Evolutionary conservation across 2,888 invertebrate genomes (phyloP), one percentile per base, ranked within the genome.

Genomic region (Mythimna vitellina): DNA sequence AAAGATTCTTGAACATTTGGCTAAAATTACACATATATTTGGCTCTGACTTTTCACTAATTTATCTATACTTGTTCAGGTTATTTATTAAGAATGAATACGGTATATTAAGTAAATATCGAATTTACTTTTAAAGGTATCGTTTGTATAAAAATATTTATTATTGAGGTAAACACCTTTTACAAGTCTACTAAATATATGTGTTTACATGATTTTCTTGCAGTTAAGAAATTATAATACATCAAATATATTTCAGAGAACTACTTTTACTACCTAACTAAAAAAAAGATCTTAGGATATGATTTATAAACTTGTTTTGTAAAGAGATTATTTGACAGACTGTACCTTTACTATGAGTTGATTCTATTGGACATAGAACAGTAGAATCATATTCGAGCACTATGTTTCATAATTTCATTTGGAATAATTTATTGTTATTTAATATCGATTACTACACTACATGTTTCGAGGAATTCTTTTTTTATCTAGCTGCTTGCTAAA

Each of bases 321-420:
- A 38, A n/a, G 8, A 65, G 14, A 29, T 65, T 25, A 7, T 22
- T n/a, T 65, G 9, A n/a, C 20, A 53, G 22, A 35, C 51, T 29
- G 7, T 62, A 20, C 7, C 7, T 20, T 0, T 25, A 17, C 20
- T 57, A 29, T 22, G 17, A 32, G 20, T 53, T n/a, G 12, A 53
- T 71, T 71, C 3, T 53, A 25, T 9, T 42, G 20, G 42, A 42
- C 42, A 42, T 46, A 17, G 17, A 2, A 61, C 32, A 53, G 10
- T 54, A 71, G 25, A 35, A 63, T n/a, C n/a, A n/a, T n/a, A n/a
- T 71, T 71, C 49, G 29, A 64, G 64, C 54, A 73, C 29, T 63
- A 56, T 66, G 32, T 3, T 35, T 63, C 38, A 51, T 6, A 51
- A 42, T 53, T 38, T 56, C 9, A 54, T 20, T 56, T 46, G 29